Evolutionary conservation across 2,113 vertebrate genomes (phyloP).

Genomic region (Cynocephalus volans): DNA sequence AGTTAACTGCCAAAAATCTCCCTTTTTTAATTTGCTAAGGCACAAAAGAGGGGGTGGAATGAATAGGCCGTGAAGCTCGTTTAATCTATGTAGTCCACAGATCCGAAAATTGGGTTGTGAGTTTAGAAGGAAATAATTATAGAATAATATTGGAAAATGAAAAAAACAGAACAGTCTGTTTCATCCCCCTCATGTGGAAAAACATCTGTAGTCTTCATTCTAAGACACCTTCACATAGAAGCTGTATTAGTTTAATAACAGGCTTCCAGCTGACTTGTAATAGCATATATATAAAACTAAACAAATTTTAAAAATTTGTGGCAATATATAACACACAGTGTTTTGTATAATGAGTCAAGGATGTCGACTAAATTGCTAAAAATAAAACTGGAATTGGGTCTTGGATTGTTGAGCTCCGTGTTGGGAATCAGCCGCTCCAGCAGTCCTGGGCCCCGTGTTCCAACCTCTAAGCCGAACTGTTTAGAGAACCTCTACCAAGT

Average conservation of each 20-base stretch:
- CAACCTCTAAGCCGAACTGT: not conserved
- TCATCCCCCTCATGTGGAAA: rapidly evolving
- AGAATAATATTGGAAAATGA: not conserved
- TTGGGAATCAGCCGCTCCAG: rapidly evolving
- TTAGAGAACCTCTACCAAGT: not conserved
- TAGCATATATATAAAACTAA: not conserved
- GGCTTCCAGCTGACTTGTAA: not conserved
- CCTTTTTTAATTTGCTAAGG: not conserved
- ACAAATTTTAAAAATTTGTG: not conserved
- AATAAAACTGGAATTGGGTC: not conserved
- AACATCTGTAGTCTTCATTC: not conserved
- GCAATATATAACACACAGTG: rapidly evolving
- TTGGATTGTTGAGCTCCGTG: rapidly evolving
- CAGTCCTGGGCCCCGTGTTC: not conserved
- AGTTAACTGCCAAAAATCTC: not conserved
- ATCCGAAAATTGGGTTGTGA: not conserved
- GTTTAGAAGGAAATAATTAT: not conserved
- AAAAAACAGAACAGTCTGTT: not conserved
- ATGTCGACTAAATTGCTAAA: rapidly evolving
- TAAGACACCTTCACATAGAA: rapidly evolving
- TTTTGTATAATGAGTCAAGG: not conserved
- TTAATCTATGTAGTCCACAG: rapidly evolving
- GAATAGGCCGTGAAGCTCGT: rapidly evolving
- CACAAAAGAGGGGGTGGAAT: not conserved
- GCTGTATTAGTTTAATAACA: not conserved